Evolutionary conservation across 2,888 invertebrate species (phyloP).

Genomic region (Trachelus troglodyta): DNA sequence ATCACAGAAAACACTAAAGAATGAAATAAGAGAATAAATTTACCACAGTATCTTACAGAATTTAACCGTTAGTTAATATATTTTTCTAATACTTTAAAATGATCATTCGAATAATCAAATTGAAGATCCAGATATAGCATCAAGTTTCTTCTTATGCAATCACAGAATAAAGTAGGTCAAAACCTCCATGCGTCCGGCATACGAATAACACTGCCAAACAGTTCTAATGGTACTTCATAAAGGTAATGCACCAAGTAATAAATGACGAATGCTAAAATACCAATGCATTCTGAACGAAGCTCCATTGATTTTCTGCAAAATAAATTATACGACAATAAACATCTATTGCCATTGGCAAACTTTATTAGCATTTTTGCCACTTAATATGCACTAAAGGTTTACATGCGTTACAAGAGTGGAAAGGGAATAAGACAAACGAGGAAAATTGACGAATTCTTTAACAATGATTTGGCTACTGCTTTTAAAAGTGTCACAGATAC

Average conservation of each 20-base stretch:
- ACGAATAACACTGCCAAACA: slow-evolving; percentile 19
- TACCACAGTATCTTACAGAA: background rate
- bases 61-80: background rate
- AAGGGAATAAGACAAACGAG: background rate
- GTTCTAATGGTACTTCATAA: slow-evolving; percentile 18
- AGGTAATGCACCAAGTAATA: slow-evolving; percentile 17
- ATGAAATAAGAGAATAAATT: background rate
- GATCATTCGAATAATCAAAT: background rate
- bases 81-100: background rate
- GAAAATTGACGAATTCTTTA: background rate
- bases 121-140: background rate
- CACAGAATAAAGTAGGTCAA: slow-evolving; percentile 31
- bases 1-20: background rate
- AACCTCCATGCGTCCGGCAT: slow-evolving; percentile 24
- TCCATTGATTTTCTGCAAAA: background rate
- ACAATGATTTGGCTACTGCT: background rate
- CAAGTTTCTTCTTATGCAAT: slow-evolving; percentile 23
- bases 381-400: background rate
- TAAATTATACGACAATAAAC: background rate
- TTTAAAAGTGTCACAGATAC: background rate
- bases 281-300: background rate
- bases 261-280: background rate
- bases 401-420: background rate
- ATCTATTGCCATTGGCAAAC: background rate
- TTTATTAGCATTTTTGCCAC: background rate